Conservation (phyloP, 2,113 vertebrate species). For the Xenopus laevis region DNA sequence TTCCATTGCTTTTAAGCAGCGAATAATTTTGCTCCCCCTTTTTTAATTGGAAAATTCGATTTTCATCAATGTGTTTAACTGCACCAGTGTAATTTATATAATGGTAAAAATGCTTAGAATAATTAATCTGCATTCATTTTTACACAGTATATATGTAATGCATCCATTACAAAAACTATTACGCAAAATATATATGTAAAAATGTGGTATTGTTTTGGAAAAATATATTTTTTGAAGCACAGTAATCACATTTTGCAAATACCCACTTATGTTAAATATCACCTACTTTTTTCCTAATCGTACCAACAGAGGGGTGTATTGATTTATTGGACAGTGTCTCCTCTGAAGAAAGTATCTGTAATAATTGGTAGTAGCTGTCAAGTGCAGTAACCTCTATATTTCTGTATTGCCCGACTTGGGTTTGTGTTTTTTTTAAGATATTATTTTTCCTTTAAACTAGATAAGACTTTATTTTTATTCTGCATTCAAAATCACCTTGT, state of each 20-base stretch:
- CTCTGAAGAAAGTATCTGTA: slow-evolving; percentile 48
- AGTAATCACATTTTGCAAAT: not conserved
- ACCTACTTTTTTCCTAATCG: not conserved
- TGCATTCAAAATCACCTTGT: not conserved
- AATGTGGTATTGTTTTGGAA: no score
- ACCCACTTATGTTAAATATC: not conserved
- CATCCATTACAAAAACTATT: no score
- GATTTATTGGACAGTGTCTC: slow-evolving; percentile 49
- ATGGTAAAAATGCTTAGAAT: no score
- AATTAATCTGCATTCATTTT: no score
- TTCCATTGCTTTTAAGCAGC: no score
- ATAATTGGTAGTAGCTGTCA: slow-evolving; percentile 53
- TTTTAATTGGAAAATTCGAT: no score
- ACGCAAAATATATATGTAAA: no score
- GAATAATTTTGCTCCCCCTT: no score
- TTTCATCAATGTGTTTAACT: no score
- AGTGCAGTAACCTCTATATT: slow-evolving; percentile 39
- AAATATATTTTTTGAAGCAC: no score
- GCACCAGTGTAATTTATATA: no score
- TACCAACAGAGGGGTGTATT: not conserved
- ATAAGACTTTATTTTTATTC: not conserved
- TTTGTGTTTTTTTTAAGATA: not conserved
- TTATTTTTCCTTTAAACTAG: not conserved
- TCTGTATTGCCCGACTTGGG: not conserved
- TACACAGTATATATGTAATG: no score